A percentile compares a stretch with the other conserved stretches of the same genome.
These are phyloP conservation scores for Scaptomyza cyrtandrae DNA, from an alignment of 2,888 invertebrate species.

Conservation along the genomic window DNA sequence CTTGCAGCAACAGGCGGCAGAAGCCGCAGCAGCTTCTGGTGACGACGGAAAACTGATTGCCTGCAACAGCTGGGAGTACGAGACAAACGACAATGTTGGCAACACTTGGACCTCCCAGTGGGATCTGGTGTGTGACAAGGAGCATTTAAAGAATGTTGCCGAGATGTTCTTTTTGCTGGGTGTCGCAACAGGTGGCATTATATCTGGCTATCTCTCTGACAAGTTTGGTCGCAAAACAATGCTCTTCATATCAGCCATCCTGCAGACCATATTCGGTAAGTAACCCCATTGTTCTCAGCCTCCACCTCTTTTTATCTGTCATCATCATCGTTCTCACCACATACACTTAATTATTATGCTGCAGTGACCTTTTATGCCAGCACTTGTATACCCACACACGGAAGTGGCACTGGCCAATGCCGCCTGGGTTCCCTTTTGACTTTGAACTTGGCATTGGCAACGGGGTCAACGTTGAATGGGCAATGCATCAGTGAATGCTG, in stretches of 20 bases:
- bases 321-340: constrained; percentile 12
- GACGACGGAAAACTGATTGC: constrained; percentile 84
- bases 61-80: constrained; percentile 88
- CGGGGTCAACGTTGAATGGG: constrained; percentile 63
- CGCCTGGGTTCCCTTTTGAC: constrained; percentile 59
- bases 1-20: constrained; percentile 46
- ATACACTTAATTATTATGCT: constrained; percentile 26
- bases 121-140: constrained; percentile 90
- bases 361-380: constrained; percentile 45
- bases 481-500: constrained; percentile 34
- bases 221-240: constrained; percentile 92
- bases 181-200: constrained; percentile 91
- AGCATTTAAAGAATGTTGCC: constrained; percentile 88
- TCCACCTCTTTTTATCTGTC: not conserved
- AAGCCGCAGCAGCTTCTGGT: constrained; percentile 10
- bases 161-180: constrained; percentile 92
- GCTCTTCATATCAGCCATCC: constrained; percentile 88
- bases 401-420: constrained; percentile 67
- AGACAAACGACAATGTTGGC: constrained; percentile 85
- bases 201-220: constrained; percentile 92
- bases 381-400: constrained; percentile 26
- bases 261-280: constrained; percentile 88
- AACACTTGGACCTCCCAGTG: constrained; percentile 91
- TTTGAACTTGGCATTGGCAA: constrained; percentile 78
- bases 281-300: constrained; percentile 19